Evolutionary conservation across 2,888 invertebrate species (phyloP).

Genomic region (Synergus itoensis): DNA sequence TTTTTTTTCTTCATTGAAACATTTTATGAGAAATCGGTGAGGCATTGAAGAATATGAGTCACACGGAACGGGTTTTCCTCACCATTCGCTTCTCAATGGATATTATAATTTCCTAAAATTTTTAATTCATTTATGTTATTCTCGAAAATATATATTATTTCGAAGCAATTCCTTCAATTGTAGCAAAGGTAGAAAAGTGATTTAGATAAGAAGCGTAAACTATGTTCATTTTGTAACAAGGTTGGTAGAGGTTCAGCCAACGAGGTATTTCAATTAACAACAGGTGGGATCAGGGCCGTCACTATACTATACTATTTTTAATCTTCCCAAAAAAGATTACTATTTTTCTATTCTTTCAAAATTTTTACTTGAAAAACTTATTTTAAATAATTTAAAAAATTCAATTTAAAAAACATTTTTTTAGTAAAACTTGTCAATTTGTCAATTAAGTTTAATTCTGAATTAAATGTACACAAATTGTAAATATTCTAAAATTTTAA

Average conservation of each 20-base stretch:
- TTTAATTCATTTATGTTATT: background rate
- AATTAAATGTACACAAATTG: background rate
- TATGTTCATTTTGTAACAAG: conserved; percentile 23
- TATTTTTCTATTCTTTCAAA: no score
- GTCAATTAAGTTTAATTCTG: background rate
- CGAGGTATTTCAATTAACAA: conserved; percentile 10
- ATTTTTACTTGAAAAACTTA: no score
- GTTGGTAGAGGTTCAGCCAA: conserved; percentile 1
- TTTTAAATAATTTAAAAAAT: no score
- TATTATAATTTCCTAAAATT: background rate
- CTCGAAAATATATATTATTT: no score
- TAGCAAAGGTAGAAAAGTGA: background rate
- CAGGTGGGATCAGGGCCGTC: conserved; percentile 24
- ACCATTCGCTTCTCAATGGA: no score
- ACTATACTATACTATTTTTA: background rate
- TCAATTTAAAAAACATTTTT: no score
- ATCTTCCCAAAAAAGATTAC: no score
- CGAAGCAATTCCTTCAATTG: background rate
- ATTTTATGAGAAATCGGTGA: no score
- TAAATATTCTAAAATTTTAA: background rate
- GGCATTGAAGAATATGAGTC: no score
- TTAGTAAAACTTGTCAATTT: no score
- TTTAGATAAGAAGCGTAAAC: background rate
- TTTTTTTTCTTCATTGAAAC: no score
- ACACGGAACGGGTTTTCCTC: no score